These are phyloP conservation scores for Zaprionus obscuricornis DNA, from an alignment of 2,888 invertebrate species.

Conservation along the genomic window DNA sequence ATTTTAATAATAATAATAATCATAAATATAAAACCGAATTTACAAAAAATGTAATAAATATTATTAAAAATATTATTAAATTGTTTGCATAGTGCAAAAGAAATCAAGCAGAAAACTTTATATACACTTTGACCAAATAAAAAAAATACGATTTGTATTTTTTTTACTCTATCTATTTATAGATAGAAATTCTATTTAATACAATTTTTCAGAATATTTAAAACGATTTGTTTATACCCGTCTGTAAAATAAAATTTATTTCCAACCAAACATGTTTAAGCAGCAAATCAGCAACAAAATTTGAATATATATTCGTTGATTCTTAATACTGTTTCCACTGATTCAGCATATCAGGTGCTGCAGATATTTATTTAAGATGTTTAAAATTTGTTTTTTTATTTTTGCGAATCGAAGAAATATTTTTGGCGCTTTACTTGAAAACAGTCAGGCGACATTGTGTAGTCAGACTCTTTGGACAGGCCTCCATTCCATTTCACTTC, in stretches of 20 bases:
- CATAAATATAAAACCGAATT: no score
- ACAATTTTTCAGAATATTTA: constrained; percentile 17
- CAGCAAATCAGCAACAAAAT: no score
- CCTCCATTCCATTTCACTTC: constrained; percentile 32
- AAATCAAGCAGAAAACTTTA: no score
- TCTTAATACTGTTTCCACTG: no score
- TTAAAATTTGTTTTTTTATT: no score
- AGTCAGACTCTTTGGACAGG: constrained; percentile 30
- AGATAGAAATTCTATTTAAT: constrained; percentile 15
- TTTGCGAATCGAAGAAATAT: constrained; percentile 5
- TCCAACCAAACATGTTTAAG: constrained; percentile 10
- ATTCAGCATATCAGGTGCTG: constrained; percentile 50
- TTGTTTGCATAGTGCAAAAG: no score
- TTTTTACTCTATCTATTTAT: constrained; percentile 17
- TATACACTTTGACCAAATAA: background rate
- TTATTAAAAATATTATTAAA: no score
- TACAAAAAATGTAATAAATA: background rate
- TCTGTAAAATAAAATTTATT: constrained; percentile 32
- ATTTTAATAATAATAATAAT: no score
- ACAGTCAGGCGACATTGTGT: background rate
- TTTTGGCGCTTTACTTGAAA: constrained; percentile 8
- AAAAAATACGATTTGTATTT: background rate
- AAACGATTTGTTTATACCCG: constrained; percentile 45
- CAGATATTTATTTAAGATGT: constrained; percentile 5
- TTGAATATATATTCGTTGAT: no score